Evolutionary conservation across 2,113 vertebrate species (phyloP).

Genomic region (Mormoops blainvillei): DNA sequence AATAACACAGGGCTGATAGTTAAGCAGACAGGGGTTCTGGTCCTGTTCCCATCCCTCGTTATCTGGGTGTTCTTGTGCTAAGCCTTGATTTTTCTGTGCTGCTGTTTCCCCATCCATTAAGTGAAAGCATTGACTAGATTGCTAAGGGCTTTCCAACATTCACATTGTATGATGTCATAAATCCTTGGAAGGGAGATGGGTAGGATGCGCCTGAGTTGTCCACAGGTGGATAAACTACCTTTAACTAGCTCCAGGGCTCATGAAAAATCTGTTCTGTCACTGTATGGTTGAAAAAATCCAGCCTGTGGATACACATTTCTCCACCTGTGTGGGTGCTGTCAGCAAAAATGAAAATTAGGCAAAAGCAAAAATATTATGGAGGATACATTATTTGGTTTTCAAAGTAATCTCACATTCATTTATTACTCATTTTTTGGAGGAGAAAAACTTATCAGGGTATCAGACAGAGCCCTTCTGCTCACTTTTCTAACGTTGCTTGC

Average conservation of each 20-base stretch:
- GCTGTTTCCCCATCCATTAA: neutral
- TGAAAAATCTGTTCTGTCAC: neutral
- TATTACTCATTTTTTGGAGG: neutral
- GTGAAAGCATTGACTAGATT: neutral
- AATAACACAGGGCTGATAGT: neutral
- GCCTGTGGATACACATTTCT: neutral
- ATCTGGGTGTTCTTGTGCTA: neutral
- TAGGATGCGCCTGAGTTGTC: neutral
- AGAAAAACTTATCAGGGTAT: neutral
- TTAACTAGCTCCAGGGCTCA: neutral
- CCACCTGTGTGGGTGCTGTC: neutral
- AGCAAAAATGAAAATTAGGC: slow-evolving; percentile 13
- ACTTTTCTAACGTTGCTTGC: neutral
- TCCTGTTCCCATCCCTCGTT: neutral
- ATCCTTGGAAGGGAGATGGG: neutral
- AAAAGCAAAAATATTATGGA: neutral
- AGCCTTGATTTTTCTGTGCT: neutral
- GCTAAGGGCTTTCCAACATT: neutral
- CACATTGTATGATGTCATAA: neutral
- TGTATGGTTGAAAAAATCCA: neutral
- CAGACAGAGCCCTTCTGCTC: neutral
- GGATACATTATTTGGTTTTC: neutral
- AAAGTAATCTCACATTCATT: neutral
- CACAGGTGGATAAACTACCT: neutral
- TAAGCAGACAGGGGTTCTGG: neutral